Evolutionary conservation across 2,888 invertebrate species (phyloP), one percentile per base, ranked within the genome.

Genomic region (Prosopocoilus inquinatus): DNA sequence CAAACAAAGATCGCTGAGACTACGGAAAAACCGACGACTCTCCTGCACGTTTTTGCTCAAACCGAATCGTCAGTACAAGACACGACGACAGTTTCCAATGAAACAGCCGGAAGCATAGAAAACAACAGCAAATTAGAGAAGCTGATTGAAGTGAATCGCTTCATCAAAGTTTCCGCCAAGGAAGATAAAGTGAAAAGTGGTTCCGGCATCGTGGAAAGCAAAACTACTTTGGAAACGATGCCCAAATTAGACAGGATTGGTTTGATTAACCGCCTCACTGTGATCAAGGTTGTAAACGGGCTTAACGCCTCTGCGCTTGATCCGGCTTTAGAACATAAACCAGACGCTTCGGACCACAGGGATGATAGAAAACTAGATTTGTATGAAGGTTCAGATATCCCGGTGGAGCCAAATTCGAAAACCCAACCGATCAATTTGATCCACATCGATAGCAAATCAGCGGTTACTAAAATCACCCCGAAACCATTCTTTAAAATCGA

Each of bases 161-260:
- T 87, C 32, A 84, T 86, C 2, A 86, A 88, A 76, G 82, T 88
- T 1, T 84, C 84, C 35, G 85, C 85, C 0, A 85, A 86, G 71
- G 80, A 84, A 68, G 83, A 83, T 33, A 84, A 84, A 69, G 78
- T 82, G 47, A 81, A 82, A 13, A 80, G 80, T 1, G 78, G 81
- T 15, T 57, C 63, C 4, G 65, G 65, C 36, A 72, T 78, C 8
- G 79, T 82, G 46, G 81, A 82, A 70, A 79, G 80, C 63, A 80
- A 79, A 66, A 75, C 82, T 1, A 80, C 79, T 67, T 75, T 84
- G n/a, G 85, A 85, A 69, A 81, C 80, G 59, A 78, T 82, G 67
- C 85, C 86, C 1, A 81, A 81, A 11, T 67, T 85, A 1, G 84
- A 87, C 66, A 84, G 85, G 77, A 82, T 88, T 58, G 88, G 88